These are phyloP conservation scores for Meiosimyza platycephala DNA, from an alignment of 2,888 invertebrate genomes.

Conservation along the genomic window DNA sequence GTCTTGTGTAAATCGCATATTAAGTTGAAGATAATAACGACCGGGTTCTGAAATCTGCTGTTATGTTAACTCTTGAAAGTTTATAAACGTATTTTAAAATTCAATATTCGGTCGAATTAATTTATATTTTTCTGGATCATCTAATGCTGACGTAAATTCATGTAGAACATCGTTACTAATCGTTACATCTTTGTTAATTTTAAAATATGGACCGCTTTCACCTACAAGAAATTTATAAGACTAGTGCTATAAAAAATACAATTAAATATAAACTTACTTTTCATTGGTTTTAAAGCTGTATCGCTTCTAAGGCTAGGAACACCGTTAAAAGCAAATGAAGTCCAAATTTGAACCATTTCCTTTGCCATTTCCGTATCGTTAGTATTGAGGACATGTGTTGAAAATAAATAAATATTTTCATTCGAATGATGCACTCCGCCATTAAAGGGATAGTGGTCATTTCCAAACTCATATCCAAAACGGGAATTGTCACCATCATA, in stretches of 20 bases:
- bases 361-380: constrained; percentile 67
- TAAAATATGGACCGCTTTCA: constrained; percentile 64
- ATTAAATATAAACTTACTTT: constrained; percentile 42
- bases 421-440: constrained; percentile 72
- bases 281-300: constrained; percentile 41
- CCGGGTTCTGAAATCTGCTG: not conserved
- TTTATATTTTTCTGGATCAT: constrained; percentile 56
- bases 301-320: constrained; percentile 48
- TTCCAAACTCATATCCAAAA: constrained; percentile 67
- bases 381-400: constrained; percentile 58
- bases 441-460: constrained; percentile 67
- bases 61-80: no score
- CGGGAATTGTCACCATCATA: constrained; percentile 66
- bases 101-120: constrained; percentile 50
- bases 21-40: no score
- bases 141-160: constrained; percentile 56
- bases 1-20: no score
- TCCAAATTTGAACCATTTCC: constrained; percentile 68
- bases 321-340: constrained; percentile 64
- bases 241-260: not conserved
- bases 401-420: constrained; percentile 73
- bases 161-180: constrained; percentile 54
- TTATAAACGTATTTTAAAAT: constrained; percentile 46
- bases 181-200: constrained; percentile 52
- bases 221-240: constrained; percentile 41